phyloP scores from a whole-genome alignment of 2,888 invertebrate genomes.

The Nomada hirtipes region DNA sequence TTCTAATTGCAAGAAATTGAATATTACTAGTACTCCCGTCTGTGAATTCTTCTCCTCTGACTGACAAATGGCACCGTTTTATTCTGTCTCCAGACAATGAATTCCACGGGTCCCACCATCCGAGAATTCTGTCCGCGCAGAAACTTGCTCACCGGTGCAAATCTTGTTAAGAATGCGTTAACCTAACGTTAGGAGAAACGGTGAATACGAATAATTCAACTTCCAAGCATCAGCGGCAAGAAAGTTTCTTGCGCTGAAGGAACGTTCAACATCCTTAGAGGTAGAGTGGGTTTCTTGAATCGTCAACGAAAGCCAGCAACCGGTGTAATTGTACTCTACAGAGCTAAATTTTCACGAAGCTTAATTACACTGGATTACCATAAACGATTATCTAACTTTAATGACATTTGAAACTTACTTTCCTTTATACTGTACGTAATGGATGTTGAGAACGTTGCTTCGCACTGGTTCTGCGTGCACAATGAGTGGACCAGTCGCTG shows the following conservation, averaged over 20 bases:
- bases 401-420: background rate
- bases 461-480: background rate
- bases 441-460: background rate
- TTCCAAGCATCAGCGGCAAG: constrained; percentile 31
- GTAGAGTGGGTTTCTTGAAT: background rate
- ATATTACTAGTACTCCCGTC: background rate
- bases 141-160: constrained; percentile 6
- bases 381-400: background rate
- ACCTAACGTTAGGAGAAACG: constrained; percentile 2
- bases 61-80: background rate
- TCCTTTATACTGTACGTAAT: background rate
- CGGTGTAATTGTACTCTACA: constrained; percentile 13
- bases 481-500: too few species aligned
- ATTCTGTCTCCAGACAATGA: background rate
- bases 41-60: background rate
- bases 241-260: constrained; percentile 2
- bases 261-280: constrained; percentile 1
- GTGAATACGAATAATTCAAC: constrained; percentile 34
- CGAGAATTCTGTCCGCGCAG: background rate
- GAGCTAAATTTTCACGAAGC: background rate
- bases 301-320: background rate
- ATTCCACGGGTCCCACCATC: background rate
- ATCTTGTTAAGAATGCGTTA: constrained; percentile 34
- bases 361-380: constrained; percentile 17
- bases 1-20: background rate